phyloP scores from a whole-genome alignment of 2,888 invertebrate genomes.

The Leptopterna dolabrata region DNA sequence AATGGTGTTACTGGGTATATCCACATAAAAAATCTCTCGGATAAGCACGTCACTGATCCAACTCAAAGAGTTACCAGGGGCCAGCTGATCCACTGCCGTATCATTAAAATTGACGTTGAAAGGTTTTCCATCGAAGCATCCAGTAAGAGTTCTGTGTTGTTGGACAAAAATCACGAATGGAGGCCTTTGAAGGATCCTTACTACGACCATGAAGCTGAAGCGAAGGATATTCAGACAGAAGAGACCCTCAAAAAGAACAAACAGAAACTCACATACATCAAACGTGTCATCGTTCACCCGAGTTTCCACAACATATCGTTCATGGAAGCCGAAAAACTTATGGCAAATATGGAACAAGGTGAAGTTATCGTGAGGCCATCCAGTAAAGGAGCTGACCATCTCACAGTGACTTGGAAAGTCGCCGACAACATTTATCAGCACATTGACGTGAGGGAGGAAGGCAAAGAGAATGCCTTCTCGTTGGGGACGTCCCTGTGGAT shows the following conservation, averaged over 20 bases:
- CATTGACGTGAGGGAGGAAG: constrained; percentile 94
- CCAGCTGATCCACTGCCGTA: constrained; percentile 86
- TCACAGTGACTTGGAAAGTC: constrained; percentile 99
- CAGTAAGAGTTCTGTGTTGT: constrained; percentile 90
- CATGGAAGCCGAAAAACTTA: constrained; percentile 89
- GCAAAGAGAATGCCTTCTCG: constrained; percentile 96
- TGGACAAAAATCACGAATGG: constrained; percentile 92
- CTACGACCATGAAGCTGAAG: constrained; percentile 89
- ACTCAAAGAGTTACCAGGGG: constrained; percentile 89
- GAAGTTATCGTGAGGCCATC: constrained; percentile 97
- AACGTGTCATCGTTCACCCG: constrained; percentile 97
- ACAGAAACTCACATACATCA: constrained; percentile 87
- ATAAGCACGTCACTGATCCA: constrained; percentile 92
- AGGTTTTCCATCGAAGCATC: constrained; percentile 94
- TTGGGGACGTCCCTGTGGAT: constrained; percentile 90
- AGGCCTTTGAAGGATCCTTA: constrained; percentile 88
- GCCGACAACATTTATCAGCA: constrained; percentile 94
- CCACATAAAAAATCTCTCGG: constrained; percentile 92
- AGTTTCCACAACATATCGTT: constrained; percentile 97
- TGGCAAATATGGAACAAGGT: constrained; percentile 94
- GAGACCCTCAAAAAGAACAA: constrained; percentile 86
- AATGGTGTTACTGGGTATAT: constrained; percentile 94
- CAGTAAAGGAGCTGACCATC: constrained; percentile 94
- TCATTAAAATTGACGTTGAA: constrained; percentile 96
- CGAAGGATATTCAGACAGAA: constrained; percentile 81